Evolutionary conservation across 2,888 invertebrate species (phyloP), one percentile per base, ranked within the genome.

Genomic region (Caenorhabditis afra): DNA sequence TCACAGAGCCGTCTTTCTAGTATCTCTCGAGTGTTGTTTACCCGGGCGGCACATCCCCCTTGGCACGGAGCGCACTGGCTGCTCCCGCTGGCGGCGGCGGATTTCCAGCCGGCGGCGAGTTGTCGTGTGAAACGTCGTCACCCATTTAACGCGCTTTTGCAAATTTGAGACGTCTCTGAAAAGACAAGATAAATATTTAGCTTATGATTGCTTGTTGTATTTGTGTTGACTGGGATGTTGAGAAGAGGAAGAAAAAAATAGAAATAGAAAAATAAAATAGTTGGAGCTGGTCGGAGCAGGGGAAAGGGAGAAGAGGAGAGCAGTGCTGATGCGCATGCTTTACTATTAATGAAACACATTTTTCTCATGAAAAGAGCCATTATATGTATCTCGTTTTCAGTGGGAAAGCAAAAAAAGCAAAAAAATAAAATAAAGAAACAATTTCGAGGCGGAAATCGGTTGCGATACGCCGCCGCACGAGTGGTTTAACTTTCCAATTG

Each of bases 1-100:
- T n/a, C n/a, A n/a, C n/a, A n/a, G n/a, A n/a, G n/a, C n/a, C n/a
- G n/a, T n/a, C n/a, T 49, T 10, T 1, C 49, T 2, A 16, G 18
- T 16, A 47, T 29, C 29, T 29, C 7, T 29, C 29, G 47, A 47
- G 8, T 47, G 47, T 47, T 47, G 59, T 66, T 74, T 66, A 74
- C 74, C 74, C 74, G 37, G 74, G 74, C 52, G 65, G 64, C 45
- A 73, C 74, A 74, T 74, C 74, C 65, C 49, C 73, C 53, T 74
- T 74, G 22, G 35, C 44, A 41, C 66, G 58, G 52, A 66, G 66
- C 39, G 74, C 74, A 44, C 74, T 74, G 12, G 66, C 74, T 65
- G 73, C 41, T 11, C 7, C 58, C n/a, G 55, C 39, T 39, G 58
- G 59, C 29, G 41, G 65, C n/a, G 64, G 47, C 53, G 58, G 59